These are phyloP conservation scores for Syngnathus floridae DNA, from an alignment of 2,113 vertebrate genomes.

Conservation along the genomic window DNA sequence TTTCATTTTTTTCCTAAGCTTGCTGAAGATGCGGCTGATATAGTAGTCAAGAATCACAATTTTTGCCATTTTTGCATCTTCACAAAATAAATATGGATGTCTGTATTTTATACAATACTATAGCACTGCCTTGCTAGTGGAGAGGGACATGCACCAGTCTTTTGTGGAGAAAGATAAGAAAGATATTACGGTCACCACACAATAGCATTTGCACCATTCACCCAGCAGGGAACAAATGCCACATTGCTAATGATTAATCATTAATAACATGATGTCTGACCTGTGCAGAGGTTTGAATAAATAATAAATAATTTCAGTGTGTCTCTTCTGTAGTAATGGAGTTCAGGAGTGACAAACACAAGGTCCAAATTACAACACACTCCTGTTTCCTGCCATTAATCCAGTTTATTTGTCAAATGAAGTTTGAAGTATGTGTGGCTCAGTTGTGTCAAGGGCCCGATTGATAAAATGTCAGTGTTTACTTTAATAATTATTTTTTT, in stretches of 20 bases:
- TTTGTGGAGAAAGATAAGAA: neutral
- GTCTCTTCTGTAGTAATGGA: slow-evolving; percentile 11
- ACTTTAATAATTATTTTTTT: slow-evolving; percentile 16
- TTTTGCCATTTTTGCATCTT: slow-evolving; percentile 1
- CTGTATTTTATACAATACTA: neutral
- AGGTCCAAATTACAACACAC: slow-evolving; percentile 36
- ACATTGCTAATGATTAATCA: slow-evolving; percentile 47
- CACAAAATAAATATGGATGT: neutral
- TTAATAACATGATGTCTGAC: slow-evolving; percentile 47
- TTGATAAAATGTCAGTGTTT: slow-evolving; percentile 27
- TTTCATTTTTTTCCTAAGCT: slow-evolving; percentile 13
- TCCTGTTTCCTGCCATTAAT: slow-evolving; percentile 36
- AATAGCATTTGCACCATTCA: slow-evolving; percentile 14
- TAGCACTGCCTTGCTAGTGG: neutral
- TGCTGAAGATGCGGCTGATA: slow-evolving; percentile 21
- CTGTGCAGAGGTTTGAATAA: slow-evolving; percentile 36
- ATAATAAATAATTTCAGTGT: slow-evolving; percentile 50
- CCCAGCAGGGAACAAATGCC: slow-evolving; percentile 23
- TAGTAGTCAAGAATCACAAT: slow-evolving; percentile 19
- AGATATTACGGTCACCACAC: slow-evolving; percentile 43
- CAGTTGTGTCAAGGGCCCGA: slow-evolving; percentile 15
- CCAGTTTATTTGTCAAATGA: slow-evolving; percentile 29
- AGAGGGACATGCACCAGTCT: neutral
- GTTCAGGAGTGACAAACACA: slow-evolving; percentile 20
- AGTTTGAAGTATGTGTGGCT: slow-evolving; percentile 8